phyloP scores from a whole-genome alignment of 1,140 invertebrate species.

The Cydia fagiglandana region DNA sequence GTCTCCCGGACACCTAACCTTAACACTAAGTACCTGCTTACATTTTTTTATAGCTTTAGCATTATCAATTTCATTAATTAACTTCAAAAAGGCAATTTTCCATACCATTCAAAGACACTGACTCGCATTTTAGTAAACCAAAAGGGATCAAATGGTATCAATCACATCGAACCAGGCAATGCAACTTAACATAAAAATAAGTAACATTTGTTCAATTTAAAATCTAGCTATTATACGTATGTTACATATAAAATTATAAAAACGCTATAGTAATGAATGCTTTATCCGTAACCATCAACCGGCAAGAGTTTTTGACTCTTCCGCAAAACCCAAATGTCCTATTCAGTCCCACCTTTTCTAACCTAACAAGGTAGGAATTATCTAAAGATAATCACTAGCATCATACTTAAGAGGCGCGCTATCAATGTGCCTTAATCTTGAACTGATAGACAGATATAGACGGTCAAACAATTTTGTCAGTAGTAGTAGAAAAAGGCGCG shows the following conservation, averaged over 20 bases:
- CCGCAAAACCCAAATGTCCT: background rate
- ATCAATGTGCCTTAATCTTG: too few species aligned
- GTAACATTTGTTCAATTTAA: slow-evolving; percentile 3
- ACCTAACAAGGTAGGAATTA: too few species aligned
- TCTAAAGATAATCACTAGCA: too few species aligned
- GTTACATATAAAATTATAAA: slow-evolving; percentile 11
- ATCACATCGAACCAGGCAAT: background rate
- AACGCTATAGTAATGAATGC: background rate
- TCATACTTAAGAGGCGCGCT: too few species aligned
- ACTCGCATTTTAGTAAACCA: slow-evolving; percentile 18
- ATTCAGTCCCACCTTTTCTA: too few species aligned
- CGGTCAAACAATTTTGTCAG: too few species aligned
- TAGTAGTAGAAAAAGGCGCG: too few species aligned
- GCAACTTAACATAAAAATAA: slow-evolving; percentile 11
- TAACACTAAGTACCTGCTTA: slow-evolving; percentile 19
- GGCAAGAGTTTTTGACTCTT: background rate
- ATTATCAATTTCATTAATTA: slow-evolving; percentile 16
- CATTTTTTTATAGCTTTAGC: slow-evolving; percentile 8
- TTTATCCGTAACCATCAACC: background rate
- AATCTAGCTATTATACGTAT: slow-evolving; percentile 7
- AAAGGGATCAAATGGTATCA: background rate
- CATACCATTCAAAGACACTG: background rate
- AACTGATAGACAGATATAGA: too few species aligned
- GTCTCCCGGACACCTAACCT: background rate
- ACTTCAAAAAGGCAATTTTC: slow-evolving; percentile 9